These are phyloP conservation scores for Ptychochromis oligacanthus DNA, from an alignment of 2,113 vertebrate genomes.

Conservation along the genomic window DNA sequence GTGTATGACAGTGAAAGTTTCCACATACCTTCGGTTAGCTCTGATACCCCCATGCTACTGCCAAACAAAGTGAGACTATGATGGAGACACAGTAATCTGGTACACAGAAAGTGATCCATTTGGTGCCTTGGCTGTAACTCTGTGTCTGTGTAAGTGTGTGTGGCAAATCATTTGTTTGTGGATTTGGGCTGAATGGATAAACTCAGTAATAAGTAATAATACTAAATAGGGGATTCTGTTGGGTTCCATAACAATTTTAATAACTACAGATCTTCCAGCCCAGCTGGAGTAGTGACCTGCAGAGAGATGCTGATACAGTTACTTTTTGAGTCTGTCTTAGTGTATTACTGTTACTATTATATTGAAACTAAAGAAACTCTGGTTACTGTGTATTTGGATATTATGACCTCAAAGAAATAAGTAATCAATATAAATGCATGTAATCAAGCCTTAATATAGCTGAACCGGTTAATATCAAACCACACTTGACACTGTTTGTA, in stretches of 20 bases:
- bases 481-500: no score
- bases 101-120: not conserved
- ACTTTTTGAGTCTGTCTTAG: no score
- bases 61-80: not conserved
- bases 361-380: no score
- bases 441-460: not conserved
- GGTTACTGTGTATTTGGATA: not conserved
- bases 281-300: no score
- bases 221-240: not conserved
- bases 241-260: no score
- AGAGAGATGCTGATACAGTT: no score
- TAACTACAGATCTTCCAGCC: no score
- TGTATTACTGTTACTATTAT: no score
- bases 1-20: constrained; percentile 17
- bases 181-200: no score
- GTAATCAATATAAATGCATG: not conserved
- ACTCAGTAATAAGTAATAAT: not conserved
- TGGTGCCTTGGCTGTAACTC: not conserved
- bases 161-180: not conserved
- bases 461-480: not conserved
- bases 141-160: not conserved
- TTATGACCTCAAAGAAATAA: not conserved
- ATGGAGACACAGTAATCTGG: not conserved
- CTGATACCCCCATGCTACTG: not conserved
- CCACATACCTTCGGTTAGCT: not conserved